Base-by-base conservation (phyloP, 2,113 vertebrate genomes). In the Daubentonia madagascariensis region DNA sequence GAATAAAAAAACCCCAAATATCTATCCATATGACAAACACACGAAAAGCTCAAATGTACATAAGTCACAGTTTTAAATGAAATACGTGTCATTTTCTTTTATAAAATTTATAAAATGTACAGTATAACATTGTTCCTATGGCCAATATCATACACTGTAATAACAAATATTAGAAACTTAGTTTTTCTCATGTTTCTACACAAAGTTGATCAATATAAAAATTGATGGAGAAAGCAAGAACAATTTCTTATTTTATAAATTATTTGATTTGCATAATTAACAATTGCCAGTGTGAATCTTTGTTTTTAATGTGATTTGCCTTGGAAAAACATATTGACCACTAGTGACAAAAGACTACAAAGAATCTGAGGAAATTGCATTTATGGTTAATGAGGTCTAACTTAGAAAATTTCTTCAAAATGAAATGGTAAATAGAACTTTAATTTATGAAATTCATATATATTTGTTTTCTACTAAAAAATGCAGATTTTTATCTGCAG, bases 361-460 rank as follows among this genome's bases (percentile, higher is more conserved):
- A 86, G 1, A 45, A 63, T 84, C 32, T 67, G 35, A 83, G 13
- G 59, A 14, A 30, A 89, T n/a, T 68, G 0, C 1, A 79, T 3
- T 57, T 97, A 18, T 2, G 45, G 40, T 16, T 61, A 87, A 89
- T 52, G 8, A 59, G 2, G 8, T 87, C 32, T 91, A 75, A 85
- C 22, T 84, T 94, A 65, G 43, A 91, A 96, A 65, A 14, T 61
- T 70, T 92, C 23, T 92, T 92, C 40, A 84, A 70, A 83, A 50
- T 61, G 45, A 87, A 79, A 37, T 61, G 8, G 7, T 67, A 65
- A 88, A 45, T 0, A 30, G 11, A 89, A 63, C 2, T 48, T 6
- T 79, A 80, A 84, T 70, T 54, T 80, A 79, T n/a, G 6, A 93
- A 86, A 76, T 75, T 40, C 4, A 14, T 25, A 70, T 30, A 52